A percentile compares a stretch with the other conserved stretches of the same genome.
These are phyloP conservation scores for Sympetrum striolatum DNA, from an alignment of 2,888 invertebrate species.

Conservation along the genomic window DNA sequence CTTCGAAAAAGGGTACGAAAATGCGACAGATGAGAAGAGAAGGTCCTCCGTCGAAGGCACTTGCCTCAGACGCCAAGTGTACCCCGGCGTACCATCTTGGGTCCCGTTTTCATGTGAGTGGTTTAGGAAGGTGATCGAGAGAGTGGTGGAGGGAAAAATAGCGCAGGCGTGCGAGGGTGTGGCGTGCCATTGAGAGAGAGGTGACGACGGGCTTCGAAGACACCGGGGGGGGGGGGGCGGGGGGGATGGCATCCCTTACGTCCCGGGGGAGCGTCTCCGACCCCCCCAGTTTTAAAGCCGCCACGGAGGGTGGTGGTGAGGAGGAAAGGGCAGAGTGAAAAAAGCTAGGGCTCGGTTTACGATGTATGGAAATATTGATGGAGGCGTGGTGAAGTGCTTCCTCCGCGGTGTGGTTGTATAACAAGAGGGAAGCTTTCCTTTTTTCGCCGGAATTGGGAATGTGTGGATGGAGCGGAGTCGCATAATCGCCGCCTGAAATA, in stretches of 20 bases:
- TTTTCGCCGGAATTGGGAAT: too few species aligned
- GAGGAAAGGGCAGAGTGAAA: not conserved
- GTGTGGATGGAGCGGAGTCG: too few species aligned
- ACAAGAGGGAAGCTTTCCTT: too few species aligned
- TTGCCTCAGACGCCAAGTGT: slow-evolving; percentile 10
- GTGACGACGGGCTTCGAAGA: not conserved
- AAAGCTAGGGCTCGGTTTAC: slow-evolving; percentile 22
- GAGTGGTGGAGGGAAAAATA: not conserved
- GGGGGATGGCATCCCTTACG: not conserved
- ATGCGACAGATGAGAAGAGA: not conserved
- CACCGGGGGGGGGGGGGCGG: not conserved
- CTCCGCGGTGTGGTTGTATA: too few species aligned
- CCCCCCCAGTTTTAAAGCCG: too few species aligned
- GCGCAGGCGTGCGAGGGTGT: not conserved
- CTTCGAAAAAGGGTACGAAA: not conserved
- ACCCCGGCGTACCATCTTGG: slow-evolving; percentile 17
- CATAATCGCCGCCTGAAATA: too few species aligned
- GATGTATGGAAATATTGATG: slow-evolving; percentile 41
- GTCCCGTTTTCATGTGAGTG: not conserved
- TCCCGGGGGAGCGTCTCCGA: too few species aligned
- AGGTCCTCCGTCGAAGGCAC: slow-evolving; percentile 16
- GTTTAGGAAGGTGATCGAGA: slow-evolving; percentile 1
- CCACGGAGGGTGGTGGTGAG: not conserved
- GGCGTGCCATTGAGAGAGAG: not conserved
- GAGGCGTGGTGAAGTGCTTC: slow-evolving; percentile 33